Evolutionary conservation across 2,888 invertebrate species (phyloP).

Genomic region (Pheosia tremula): DNA sequence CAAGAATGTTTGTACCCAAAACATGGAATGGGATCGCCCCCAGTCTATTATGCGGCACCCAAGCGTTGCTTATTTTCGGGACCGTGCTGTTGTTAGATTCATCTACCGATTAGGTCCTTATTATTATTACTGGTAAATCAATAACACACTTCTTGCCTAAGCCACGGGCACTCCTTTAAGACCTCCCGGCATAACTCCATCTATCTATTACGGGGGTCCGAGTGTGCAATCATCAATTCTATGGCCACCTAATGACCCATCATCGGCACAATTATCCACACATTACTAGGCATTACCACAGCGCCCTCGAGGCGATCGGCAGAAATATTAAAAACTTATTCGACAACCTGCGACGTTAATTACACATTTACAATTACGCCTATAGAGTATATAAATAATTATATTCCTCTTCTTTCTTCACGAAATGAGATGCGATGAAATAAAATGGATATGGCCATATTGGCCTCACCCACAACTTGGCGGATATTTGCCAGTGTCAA

Average conservation of each 20-base stretch:
- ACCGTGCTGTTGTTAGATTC: too few relatives aligned
- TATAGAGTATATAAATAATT: too few relatives aligned
- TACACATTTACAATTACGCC: background rate
- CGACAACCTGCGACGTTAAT: background rate
- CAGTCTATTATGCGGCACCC: too few relatives aligned
- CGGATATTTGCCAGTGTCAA: too few relatives aligned
- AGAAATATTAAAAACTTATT: background rate
- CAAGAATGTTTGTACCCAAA: too few relatives aligned
- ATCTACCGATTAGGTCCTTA: too few relatives aligned
- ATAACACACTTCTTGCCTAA: background rate
- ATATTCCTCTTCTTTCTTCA: too few relatives aligned
- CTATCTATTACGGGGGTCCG: conserved; percentile 55
- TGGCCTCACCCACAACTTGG: too few relatives aligned
- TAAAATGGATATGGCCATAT: too few relatives aligned
- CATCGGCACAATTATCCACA: conserved; percentile 50
- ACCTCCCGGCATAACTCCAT: conserved; percentile 38
- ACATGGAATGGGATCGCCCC: too few relatives aligned
- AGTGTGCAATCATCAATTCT: conserved; percentile 67
- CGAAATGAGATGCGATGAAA: too few relatives aligned
- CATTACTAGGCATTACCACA: conserved; percentile 33
- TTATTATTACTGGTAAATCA: background rate
- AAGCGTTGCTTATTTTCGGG: too few relatives aligned
- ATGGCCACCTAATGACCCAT: conserved; percentile 56
- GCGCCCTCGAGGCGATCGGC: background rate
- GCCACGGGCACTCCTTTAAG: conserved; percentile 7